Conservation (phyloP, 2,888 invertebrate genomes). For the Lithophane ornitopus region DNA sequence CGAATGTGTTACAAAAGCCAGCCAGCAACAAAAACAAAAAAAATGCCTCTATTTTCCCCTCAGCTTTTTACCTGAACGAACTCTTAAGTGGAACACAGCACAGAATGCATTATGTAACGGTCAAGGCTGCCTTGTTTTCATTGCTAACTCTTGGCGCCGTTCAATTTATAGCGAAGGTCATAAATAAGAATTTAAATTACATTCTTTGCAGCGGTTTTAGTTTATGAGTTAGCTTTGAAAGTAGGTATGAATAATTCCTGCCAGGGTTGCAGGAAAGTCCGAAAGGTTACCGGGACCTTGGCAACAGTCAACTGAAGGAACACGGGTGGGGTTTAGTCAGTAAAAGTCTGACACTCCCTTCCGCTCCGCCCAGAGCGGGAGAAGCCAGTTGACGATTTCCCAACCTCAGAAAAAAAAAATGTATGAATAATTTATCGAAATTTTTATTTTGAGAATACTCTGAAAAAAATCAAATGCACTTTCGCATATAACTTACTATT, state of each 20-base stretch:
- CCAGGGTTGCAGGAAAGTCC: too few species aligned
- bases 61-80: constrained; percentile 10
- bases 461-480: too few species aligned
- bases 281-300: too few species aligned
- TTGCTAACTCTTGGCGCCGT: constrained; percentile 46
- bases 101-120: constrained; percentile 38
- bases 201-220: constrained; percentile 22
- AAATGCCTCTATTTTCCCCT: not conserved
- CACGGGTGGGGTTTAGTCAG: too few species aligned
- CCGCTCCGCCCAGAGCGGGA: too few species aligned
- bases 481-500: too few species aligned
- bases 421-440: not conserved
- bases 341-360: too few species aligned
- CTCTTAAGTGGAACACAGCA: constrained; percentile 21
- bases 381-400: too few species aligned
- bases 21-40: not conserved
- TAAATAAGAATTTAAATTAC: constrained; percentile 44
- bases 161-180: constrained; percentile 17
- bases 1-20: not conserved
- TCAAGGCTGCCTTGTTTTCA: constrained; percentile 59
- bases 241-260: not conserved
- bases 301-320: too few species aligned
- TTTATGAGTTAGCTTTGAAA: constrained; percentile 2
- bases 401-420: too few species aligned
- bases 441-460: not conserved